phyloP scores from a whole-genome alignment of 2,113 vertebrate species.

The Elanus axillaris region DNA sequence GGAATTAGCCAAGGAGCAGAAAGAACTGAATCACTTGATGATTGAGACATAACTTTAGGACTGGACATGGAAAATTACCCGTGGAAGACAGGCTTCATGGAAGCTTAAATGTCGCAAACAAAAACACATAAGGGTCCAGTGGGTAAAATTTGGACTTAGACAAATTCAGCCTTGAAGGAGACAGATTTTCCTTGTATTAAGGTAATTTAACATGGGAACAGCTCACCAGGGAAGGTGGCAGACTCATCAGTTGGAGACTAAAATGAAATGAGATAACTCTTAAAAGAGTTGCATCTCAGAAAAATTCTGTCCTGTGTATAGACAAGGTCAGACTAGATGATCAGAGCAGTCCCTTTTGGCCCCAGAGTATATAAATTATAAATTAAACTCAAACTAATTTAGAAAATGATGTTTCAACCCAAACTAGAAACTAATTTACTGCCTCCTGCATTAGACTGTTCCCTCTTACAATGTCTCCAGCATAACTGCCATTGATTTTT shows the following conservation, averaged over 20 bases:
- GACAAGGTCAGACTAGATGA: neutral
- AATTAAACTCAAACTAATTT: conserved; percentile 46
- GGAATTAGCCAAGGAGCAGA: neutral
- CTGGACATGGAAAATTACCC: neutral
- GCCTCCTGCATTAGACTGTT: neutral
- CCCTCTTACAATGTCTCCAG: neutral
- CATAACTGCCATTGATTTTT: conserved; percentile 16
- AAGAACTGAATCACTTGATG: neutral
- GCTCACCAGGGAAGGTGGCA: neutral
- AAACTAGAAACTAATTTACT: conserved; percentile 46
- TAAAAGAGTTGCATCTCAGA: neutral
- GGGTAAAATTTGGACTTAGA: neutral
- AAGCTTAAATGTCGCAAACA: neutral
- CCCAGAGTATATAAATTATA: conserved; percentile 22
- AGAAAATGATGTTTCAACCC: conserved; percentile 1
- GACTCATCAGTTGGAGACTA: neutral
- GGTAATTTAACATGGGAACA: neutral
- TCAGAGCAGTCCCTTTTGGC: neutral
- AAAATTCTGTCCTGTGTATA: neutral
- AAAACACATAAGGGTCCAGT: neutral
- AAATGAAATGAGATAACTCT: neutral
- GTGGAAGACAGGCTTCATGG: neutral
- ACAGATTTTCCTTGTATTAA: neutral
- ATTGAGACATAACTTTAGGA: neutral
- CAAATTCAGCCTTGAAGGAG: neutral